Conservation (phyloP, 2,888 invertebrate genomes). For the Gnatocerus cornutus region DNA sequence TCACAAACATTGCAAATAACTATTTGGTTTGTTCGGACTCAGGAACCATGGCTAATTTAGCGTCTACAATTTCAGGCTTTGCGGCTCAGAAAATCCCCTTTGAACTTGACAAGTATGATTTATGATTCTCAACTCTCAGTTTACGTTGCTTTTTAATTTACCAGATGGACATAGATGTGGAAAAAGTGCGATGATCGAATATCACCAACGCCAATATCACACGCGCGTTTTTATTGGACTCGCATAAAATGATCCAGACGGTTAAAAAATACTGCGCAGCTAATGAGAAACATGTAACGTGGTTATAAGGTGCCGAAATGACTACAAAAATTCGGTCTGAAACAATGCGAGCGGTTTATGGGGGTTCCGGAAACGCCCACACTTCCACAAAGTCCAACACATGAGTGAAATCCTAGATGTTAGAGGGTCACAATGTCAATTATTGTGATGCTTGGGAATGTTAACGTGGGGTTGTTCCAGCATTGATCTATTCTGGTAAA, state of each 20-base stretch:
- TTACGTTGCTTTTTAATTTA: slow-evolving; percentile 33
- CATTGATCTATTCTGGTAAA: slow-evolving; percentile 45
- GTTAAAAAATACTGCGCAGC: slow-evolving; percentile 30
- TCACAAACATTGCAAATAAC: slow-evolving; percentile 39
- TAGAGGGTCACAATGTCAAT: slow-evolving; percentile 46
- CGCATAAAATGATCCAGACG: slow-evolving; percentile 20
- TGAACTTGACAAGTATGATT: slow-evolving; percentile 61
- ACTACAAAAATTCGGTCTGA: not conserved
- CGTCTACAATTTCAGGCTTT: slow-evolving; percentile 63
- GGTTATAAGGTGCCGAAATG: slow-evolving; percentile 8
- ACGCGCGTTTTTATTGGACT: too few relatives aligned
- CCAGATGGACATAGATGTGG: not conserved
- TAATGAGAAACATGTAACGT: slow-evolving; percentile 10
- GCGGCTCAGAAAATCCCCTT: slow-evolving; percentile 62
- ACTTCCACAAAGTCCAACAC: slow-evolving; percentile 31
- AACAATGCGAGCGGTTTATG: slow-evolving; percentile 10
- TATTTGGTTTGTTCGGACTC: slow-evolving; percentile 33
- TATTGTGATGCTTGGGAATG: slow-evolving; percentile 42
- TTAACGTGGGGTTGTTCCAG: slow-evolving; percentile 24
- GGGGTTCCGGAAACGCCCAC: slow-evolving; percentile 39
- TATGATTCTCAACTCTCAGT: slow-evolving; percentile 45
- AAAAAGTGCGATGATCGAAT: not conserved
- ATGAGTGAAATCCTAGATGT: slow-evolving; percentile 37
- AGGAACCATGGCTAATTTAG: slow-evolving; percentile 63
- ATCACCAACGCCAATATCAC: too few relatives aligned